Conservation (phyloP, 2,888 invertebrate genomes). For the Pachycephus smyrnensis region DNA sequence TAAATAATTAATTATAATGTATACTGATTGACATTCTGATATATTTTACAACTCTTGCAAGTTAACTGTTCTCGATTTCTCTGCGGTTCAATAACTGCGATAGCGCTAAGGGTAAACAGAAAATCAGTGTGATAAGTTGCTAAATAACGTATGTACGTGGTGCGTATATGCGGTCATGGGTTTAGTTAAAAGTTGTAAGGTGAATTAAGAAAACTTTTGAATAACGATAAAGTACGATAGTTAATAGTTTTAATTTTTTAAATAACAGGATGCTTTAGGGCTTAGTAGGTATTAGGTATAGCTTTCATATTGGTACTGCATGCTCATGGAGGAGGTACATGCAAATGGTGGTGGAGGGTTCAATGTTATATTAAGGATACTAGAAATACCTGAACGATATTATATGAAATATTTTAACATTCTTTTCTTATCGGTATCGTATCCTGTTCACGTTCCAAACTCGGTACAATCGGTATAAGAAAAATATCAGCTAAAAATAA, state of each 20-base stretch:
- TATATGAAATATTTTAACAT: background rate
- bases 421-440: background rate
- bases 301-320: background rate
- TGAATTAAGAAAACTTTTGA: background rate
- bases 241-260: too few species aligned
- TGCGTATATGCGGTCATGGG: background rate
- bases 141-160: background rate
- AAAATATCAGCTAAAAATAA: conserved; percentile 46
- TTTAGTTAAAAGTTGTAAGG: background rate
- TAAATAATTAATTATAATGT: background rate
- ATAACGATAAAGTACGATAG: background rate
- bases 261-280: background rate
- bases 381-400: background rate
- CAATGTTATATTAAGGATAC: background rate
- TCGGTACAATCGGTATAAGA: background rate
- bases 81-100: background rate
- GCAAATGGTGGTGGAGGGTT: background rate
- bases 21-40: background rate
- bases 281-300: background rate
- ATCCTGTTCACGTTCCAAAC: background rate
- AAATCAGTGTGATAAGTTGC: background rate
- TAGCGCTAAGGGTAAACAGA: background rate
- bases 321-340: background rate
- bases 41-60: background rate
- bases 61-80: background rate